These are phyloP conservation scores for Streblospio benedicti DNA, from an alignment of 1,140 invertebrate species.

Conservation along the genomic window DNA sequence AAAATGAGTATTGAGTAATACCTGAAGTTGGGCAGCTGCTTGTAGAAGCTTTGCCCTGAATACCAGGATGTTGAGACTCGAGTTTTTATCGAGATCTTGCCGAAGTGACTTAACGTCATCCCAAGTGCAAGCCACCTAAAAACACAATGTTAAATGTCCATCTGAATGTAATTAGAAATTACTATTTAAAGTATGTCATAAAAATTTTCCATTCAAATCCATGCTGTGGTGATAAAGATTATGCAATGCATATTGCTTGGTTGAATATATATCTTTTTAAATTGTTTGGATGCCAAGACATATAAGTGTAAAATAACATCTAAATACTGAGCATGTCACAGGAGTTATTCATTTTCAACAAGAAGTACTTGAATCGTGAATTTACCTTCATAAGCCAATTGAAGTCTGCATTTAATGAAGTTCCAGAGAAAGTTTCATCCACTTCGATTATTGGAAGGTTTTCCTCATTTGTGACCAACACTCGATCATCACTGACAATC, in stretches of 20 bases:
- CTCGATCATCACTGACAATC: constrained; percentile 86
- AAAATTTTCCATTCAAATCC: too few species aligned
- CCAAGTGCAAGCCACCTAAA: constrained; percentile 80
- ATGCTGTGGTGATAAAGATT: too few species aligned
- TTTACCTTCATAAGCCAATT: constrained; percentile 98
- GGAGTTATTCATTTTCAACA: too few species aligned
- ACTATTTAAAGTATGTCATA: too few species aligned
- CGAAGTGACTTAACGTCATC: constrained; percentile 83
- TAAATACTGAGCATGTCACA: too few species aligned
- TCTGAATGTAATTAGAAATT: constrained; percentile 5
- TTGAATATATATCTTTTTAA: too few species aligned
- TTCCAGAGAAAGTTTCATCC: constrained; percentile 86
- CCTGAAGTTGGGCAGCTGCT: constrained; percentile 88
- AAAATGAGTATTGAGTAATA: constrained; percentile 31
- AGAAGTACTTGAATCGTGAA: too few species aligned
- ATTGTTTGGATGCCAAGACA: too few species aligned
- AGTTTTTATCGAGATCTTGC: constrained; percentile 86
- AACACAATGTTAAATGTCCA: constrained; percentile 12
- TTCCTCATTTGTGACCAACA: constrained; percentile 91
- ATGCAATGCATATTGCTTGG: too few species aligned
- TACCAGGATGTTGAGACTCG: constrained; percentile 74
- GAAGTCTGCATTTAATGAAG: constrained; percentile 76
- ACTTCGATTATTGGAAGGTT: constrained; percentile 91
- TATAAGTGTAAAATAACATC: too few species aligned
- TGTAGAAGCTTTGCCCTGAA: constrained; percentile 85